phyloP scores from a whole-genome alignment of 2,888 invertebrate genomes.

The Rutpela maculata region DNA sequence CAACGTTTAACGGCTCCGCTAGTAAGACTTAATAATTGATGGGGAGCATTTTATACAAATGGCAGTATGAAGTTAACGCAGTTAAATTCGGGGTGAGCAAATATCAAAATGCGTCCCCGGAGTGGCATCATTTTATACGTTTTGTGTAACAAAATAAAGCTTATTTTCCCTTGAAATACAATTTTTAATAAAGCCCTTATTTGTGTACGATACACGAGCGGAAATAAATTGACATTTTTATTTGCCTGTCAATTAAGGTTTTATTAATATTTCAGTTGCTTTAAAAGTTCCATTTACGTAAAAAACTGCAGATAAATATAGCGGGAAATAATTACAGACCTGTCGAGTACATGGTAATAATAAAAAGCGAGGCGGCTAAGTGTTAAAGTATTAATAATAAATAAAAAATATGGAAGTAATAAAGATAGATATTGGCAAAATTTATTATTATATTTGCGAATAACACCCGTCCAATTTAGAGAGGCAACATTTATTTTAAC shows the following conservation, averaged over 20 bases:
- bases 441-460: background rate
- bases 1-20: constrained; percentile 15
- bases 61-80: constrained; percentile 61
- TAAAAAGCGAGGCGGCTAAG: background rate
- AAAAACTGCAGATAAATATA: constrained; percentile 14
- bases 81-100: constrained; percentile 60
- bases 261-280: constrained; percentile 38
- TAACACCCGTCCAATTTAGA: too few species aligned
- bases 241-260: constrained; percentile 43
- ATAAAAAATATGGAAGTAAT: background rate
- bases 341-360: constrained; percentile 15
- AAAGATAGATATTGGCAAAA: background rate
- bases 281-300: constrained; percentile 30
- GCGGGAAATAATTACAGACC: constrained; percentile 10
- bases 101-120: constrained; percentile 61
- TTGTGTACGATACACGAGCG: constrained; percentile 33
- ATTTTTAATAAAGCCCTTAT: constrained; percentile 49
- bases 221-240: constrained; percentile 53
- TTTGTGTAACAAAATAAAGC: constrained; percentile 39
- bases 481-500: too few species aligned
- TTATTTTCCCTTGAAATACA: constrained; percentile 48
- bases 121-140: constrained; percentile 48
- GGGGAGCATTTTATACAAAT: constrained; percentile 60
- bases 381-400: constrained; percentile 13
- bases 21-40: constrained; percentile 55